These are phyloP conservation scores for Protobothrops mucrosquamatus DNA, from an alignment of 2,113 vertebrate species.

Conservation along the genomic window DNA sequence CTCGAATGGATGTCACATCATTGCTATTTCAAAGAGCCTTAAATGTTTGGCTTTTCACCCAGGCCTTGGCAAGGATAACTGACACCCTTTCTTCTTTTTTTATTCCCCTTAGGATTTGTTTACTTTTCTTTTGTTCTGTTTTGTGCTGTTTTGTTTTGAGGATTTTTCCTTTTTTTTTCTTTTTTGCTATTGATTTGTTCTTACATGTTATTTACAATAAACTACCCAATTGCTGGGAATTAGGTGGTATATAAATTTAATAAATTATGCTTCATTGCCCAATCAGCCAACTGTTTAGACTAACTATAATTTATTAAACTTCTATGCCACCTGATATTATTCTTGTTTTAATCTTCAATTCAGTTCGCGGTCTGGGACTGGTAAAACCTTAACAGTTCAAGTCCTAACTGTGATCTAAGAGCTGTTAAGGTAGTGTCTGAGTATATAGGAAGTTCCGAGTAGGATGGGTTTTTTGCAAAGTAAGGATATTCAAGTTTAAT, in stretches of 20 bases:
- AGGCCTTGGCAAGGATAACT: neutral
- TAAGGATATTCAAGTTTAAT: neutral
- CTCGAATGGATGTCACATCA: neutral
- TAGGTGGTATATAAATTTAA: neutral
- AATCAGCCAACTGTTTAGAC: neutral
- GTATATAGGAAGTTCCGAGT: neutral
- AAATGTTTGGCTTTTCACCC: neutral
- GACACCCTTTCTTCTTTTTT: neutral
- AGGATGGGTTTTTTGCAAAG: neutral
- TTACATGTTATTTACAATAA: neutral
- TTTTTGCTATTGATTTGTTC: neutral
- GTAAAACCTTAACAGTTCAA: neutral
- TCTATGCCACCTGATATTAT: neutral
- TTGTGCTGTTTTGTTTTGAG: neutral
- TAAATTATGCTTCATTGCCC: neutral
- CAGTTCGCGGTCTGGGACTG: neutral
- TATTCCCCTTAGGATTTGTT: neutral
- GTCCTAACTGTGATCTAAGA: neutral
- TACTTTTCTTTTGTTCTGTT: neutral
- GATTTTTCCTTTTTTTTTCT: too few relatives aligned
- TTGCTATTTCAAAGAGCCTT: neutral
- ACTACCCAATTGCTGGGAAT: neutral
- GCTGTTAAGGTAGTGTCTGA: neutral
- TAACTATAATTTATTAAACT: neutral
- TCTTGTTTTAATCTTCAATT: too few relatives aligned